A percentile compares a stretch with the other conserved stretches of the same genome.
These are phyloP conservation scores for Melospiza georgiana DNA, from an alignment of 2,113 vertebrate species.

Conservation along the genomic window DNA sequence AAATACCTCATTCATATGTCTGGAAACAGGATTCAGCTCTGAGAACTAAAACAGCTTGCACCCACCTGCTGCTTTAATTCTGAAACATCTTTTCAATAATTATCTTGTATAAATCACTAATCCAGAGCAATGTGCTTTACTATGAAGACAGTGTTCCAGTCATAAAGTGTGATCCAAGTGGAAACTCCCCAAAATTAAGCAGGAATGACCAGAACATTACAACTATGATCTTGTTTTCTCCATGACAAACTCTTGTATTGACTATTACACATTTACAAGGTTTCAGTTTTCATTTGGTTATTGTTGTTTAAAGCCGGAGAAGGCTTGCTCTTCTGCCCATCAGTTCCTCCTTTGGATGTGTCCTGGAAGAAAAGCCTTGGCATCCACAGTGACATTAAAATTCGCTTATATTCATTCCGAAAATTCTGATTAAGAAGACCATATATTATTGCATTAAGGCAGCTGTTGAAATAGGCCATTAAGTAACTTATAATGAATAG, in stretches of 20 bases:
- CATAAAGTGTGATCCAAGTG: not conserved
- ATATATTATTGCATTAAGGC: constrained; percentile 91
- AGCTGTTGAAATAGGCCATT: constrained; percentile 96
- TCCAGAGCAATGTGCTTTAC: constrained; percentile 10
- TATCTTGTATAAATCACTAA: not conserved
- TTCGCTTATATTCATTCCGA: constrained; percentile 87
- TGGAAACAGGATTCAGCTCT: not conserved
- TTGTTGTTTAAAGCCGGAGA: constrained; percentile 82
- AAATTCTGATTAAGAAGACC: constrained; percentile 94
- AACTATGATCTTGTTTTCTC: not conserved
- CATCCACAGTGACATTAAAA: constrained; percentile 84
- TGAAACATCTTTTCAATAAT: not conserved
- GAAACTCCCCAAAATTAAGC: not conserved
- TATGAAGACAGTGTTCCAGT: not conserved
- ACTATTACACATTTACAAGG: constrained; percentile 37
- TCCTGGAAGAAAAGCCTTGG: constrained; percentile 83
- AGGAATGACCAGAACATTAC: not conserved
- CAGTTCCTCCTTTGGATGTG: constrained; percentile 78
- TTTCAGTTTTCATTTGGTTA: constrained; percentile 71
- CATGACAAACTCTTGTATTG: not conserved
- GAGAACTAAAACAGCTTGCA: not conserved
- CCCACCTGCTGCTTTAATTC: not conserved
- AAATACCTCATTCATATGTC: not conserved
- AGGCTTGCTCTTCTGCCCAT: constrained; percentile 81
- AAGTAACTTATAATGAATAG: constrained; percentile 91